Conservation (phyloP, 1,140 invertebrate species). For the Drosophila willistoni region DNA sequence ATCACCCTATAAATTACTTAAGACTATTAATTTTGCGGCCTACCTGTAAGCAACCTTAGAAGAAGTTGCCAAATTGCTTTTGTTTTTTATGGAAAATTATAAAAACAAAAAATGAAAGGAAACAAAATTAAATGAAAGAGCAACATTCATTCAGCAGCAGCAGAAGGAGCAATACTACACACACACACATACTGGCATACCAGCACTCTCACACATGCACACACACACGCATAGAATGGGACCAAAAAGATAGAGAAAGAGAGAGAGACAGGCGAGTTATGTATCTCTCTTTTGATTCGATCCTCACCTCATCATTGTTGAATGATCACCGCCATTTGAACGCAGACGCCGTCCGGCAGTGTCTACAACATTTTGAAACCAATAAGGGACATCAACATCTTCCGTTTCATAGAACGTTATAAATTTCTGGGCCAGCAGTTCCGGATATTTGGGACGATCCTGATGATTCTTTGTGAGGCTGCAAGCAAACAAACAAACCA, state of each 20-base stretch:
- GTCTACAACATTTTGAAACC: conserved; percentile 87
- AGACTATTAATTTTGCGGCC: not conserved
- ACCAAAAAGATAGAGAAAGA: not conserved
- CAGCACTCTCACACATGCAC: conserved; percentile 7
- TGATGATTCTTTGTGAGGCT: conserved; percentile 97
- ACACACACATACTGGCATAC: conserved; percentile 1
- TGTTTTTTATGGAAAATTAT: not conserved
- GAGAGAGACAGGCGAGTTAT: too few species aligned
- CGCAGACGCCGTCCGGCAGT: conserved; percentile 54
- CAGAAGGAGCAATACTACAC: not conserved
- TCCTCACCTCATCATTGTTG: conserved; percentile 73
- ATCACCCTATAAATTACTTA: not conserved
- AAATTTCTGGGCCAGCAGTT: conserved; percentile 95
- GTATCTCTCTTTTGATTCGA: not conserved
- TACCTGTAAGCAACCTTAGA: not conserved
- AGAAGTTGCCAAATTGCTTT: not conserved
- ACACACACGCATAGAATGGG: not conserved
- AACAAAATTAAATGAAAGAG: not conserved
- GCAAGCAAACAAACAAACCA: conserved; percentile 76
- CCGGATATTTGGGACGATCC: conserved; percentile 96
- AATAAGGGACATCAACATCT: conserved; percentile 90
- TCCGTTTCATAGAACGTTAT: conserved; percentile 90
- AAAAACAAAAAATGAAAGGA: not conserved
- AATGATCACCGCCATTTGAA: conserved; percentile 50
- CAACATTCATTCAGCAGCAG: conserved; percentile 9